Evolutionary conservation across 2,888 invertebrate species (phyloP), one percentile per base, ranked within the genome.

Genomic region (Masnerella sp.): DNA sequence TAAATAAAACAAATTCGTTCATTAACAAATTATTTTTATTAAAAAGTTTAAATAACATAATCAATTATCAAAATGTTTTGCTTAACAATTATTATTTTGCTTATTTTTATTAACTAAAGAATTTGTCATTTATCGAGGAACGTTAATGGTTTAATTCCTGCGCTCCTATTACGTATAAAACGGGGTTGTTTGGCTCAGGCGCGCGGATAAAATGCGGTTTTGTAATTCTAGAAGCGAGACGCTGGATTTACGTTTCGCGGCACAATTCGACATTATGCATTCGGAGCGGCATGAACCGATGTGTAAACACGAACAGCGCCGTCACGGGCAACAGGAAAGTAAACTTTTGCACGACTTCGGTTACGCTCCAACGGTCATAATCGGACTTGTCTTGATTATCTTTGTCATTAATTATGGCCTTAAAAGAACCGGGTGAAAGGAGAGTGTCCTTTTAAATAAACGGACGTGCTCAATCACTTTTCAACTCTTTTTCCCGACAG

Each of bases 351-450:
- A 58, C 52, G 62, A 73, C 73, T 62, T 64, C 52, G 47, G 68
- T 73, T 64, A 58, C 73, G 68, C 64, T 64, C 42, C 43, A 59
- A 20, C 30, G 56, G 28, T 58, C 58, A 68, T 62, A 73, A 67
- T 68, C 68, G 54, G 49, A 56, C 65, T 65, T 67, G 59, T 49
- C 72, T 72, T 61, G 67, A 67, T 72, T 72, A 69, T 64, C 73
- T 62, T 56, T 64, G 58, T 58, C 52, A 45, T 68, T 69, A 69
- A 74, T 74, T 74, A 36, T 62, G 40, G 62, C 62, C 61, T 67
- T 62, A 68, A 68, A 68, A 61, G 56, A 28, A 8, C 43, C 7
- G 12, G 58, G 73, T 58, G 73, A 73, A 73, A 73, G 73, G 68
- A 62, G 68, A 47, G 30, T 49, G 51, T 45, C 28, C 34, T 56